Conservation (phyloP, 2,797 vertebrate genomes). For the Lophotriccus pileatus region DNA sequence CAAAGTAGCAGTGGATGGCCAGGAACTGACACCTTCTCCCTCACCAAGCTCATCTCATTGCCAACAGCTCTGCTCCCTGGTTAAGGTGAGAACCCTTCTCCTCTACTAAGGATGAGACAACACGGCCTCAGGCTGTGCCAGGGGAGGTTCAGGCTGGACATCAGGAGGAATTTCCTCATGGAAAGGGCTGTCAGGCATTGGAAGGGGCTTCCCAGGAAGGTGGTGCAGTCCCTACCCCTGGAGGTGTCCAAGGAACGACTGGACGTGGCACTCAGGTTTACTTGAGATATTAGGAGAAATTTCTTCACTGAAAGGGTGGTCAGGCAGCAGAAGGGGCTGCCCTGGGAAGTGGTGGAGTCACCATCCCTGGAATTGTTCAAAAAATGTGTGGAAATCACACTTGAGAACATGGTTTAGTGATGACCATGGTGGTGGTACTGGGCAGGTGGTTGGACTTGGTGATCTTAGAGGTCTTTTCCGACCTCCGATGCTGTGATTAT, state of each 20-base stretch:
- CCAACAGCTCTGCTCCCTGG: accelerated
- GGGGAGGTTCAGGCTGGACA: not conserved
- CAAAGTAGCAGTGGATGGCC: not conserved
- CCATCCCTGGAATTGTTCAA: not conserved
- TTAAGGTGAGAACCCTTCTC: not conserved
- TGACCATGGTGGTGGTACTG: not conserved
- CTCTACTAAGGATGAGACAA: not conserved
- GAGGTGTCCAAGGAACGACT: not conserved
- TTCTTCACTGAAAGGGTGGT: not conserved
- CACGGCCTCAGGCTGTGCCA: not conserved
- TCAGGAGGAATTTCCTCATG: not conserved
- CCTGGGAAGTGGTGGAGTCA: not conserved
- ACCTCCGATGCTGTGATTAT: not conserved
- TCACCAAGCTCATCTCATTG: not conserved
- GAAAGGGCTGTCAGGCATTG: not conserved
- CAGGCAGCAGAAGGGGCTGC: not conserved
- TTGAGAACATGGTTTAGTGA: not conserved
- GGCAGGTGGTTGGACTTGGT: not conserved
- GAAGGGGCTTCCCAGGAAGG: not conserved
- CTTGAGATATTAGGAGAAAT: not conserved
- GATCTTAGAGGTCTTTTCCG: not conserved
- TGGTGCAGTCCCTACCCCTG: not conserved
- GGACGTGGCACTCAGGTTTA: not conserved
- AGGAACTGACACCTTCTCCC: not conserved
- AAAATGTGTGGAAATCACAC: not conserved